A percentile compares a stretch with the other conserved stretches of the same genome.
These are phyloP conservation scores for Branchinecta lynchi DNA, from an alignment of 1,140 invertebrate species.

Conservation along the genomic window DNA sequence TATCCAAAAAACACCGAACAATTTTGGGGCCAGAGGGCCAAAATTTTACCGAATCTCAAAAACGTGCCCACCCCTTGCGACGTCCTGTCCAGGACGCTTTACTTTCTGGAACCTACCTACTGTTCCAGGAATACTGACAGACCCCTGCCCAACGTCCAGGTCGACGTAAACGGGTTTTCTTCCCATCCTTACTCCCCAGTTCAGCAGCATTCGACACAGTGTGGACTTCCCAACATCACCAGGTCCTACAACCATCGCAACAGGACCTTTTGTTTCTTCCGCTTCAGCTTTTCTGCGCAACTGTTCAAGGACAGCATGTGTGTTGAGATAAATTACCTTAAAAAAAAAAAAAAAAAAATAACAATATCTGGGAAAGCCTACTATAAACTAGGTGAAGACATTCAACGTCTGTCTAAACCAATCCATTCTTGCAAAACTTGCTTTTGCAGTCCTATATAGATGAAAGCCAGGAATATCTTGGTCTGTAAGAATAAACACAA, in stretches of 20 bases:
- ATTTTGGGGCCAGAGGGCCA: too few relatives aligned
- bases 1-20: too few relatives aligned
- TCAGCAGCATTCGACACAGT: slow-evolving; percentile 70
- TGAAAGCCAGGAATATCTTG: too few relatives aligned
- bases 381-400: neutral
- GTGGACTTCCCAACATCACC: slow-evolving; percentile 93
- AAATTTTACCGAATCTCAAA: too few relatives aligned
- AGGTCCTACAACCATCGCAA: slow-evolving; percentile 83
- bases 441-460: too few relatives aligned
- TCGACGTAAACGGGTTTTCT: slow-evolving; percentile 75
- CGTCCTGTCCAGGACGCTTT: too few relatives aligned
- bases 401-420: slow-evolving; percentile 28
- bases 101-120: slow-evolving; percentile 41
- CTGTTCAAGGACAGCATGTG: slow-evolving; percentile 82
- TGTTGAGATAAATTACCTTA: slow-evolving; percentile 65
- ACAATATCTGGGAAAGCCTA: neutral
- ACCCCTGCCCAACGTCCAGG: slow-evolving; percentile 88
- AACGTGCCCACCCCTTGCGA: too few relatives aligned
- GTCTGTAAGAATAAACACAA: too few relatives aligned
- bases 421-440: too few relatives aligned
- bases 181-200: slow-evolving; percentile 80
- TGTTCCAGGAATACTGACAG: slow-evolving; percentile 80
- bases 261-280: slow-evolving; percentile 48
- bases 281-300: slow-evolving; percentile 59
- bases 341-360: neutral